Percentiles rank a stretch among this genome's conserved stretches.
Evolutionary conservation across 2,113 vertebrate species (phyloP).

Genomic region (Tinamus guttatus): DNA sequence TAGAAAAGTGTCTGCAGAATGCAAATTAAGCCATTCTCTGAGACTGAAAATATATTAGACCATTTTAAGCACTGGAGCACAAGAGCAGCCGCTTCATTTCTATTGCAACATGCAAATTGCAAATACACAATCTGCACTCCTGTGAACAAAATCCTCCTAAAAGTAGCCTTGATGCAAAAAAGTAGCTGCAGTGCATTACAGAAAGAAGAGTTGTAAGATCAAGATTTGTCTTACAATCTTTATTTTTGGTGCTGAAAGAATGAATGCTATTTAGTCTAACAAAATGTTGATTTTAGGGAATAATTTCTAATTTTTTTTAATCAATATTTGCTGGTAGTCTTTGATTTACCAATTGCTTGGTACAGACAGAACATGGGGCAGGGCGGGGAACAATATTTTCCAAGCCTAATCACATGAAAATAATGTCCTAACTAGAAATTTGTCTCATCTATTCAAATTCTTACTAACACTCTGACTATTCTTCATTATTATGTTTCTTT

Average conservation of each 20-base stretch:
- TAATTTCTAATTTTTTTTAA: neutral
- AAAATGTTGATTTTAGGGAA: neutral
- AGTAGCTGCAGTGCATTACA: neutral
- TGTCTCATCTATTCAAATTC: neutral
- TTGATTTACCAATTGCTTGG: neutral
- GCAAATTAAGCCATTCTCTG: conserved; percentile 3
- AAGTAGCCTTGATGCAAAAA: neutral
- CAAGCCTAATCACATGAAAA: neutral
- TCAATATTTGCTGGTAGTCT: neutral
- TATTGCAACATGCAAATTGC: neutral
- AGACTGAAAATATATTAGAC: neutral
- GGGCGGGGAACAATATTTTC: no score
- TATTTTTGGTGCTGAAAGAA: neutral
- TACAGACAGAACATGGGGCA: neutral
- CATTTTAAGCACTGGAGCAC: no score
- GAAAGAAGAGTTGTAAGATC: neutral
- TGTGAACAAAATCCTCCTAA: neutral
- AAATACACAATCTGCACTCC: neutral
- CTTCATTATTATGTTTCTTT: neutral
- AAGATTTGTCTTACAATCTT: neutral
- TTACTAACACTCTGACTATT: neutral
- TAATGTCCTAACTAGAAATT: neutral
- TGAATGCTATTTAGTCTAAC: neutral
- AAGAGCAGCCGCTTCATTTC: neutral
- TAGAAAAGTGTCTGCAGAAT: conserved; percentile 25